A percentile compares a stretch with the other conserved stretches of the same genome.
phyloP scores from a whole-genome alignment of 2,888 invertebrate genomes.

The Bellardia bayeri region DNA sequence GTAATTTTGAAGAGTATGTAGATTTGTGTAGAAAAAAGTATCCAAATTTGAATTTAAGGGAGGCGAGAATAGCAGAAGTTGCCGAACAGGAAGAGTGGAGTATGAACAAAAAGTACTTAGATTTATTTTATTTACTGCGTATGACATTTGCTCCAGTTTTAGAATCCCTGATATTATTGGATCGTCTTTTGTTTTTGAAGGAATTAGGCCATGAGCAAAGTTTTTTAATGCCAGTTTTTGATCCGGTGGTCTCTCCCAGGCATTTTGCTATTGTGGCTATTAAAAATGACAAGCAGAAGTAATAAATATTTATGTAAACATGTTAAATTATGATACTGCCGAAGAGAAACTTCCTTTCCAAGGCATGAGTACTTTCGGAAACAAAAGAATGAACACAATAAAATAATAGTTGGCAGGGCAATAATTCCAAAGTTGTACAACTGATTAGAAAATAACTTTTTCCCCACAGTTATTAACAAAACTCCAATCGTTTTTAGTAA shows the following conservation, averaged over 20 bases:
- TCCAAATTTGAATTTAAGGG: slow-evolving; percentile 61
- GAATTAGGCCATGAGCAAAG: slow-evolving; percentile 87
- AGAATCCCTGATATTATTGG: slow-evolving; percentile 92
- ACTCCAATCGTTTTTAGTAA: too few relatives aligned
- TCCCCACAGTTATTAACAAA: too few relatives aligned
- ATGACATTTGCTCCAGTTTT: slow-evolving; percentile 91
- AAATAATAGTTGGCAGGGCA: too few relatives aligned
- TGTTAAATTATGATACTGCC: too few relatives aligned
- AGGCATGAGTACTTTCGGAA: too few relatives aligned
- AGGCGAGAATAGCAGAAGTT: slow-evolving; percentile 80
- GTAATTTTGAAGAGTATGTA: slow-evolving; percentile 89
- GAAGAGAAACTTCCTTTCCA: too few relatives aligned
- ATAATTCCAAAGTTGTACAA: too few relatives aligned
- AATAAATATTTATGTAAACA: neutral
- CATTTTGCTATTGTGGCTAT: slow-evolving; percentile 80
- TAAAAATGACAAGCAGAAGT: slow-evolving; percentile 67
- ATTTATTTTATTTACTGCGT: slow-evolving; percentile 91
- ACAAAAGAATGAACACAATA: too few relatives aligned
- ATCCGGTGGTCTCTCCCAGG: slow-evolving; percentile 93
- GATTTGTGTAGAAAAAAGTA: slow-evolving; percentile 87
- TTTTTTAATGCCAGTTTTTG: slow-evolving; percentile 91
- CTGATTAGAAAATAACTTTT: too few relatives aligned
- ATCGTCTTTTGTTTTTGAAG: slow-evolving; percentile 90
- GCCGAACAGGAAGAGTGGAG: slow-evolving; percentile 84
- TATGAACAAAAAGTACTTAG: slow-evolving; percentile 86